Evolutionary conservation across 2,113 vertebrate genomes (phyloP).

Genomic region (Embiotoca jacksoni): DNA sequence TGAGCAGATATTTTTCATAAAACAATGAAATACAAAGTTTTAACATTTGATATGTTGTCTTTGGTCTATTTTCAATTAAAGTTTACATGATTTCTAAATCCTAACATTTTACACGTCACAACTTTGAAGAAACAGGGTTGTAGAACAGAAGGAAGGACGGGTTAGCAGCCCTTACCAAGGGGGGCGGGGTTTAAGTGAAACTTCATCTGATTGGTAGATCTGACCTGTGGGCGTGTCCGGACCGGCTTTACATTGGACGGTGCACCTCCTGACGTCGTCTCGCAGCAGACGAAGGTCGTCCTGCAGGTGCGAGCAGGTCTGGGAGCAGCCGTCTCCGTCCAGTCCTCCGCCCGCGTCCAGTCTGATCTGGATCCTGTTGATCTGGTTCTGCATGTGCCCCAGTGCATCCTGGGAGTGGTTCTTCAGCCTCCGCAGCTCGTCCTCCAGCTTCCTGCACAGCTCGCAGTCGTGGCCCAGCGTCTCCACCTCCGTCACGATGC

Average conservation of each 20-base stretch:
- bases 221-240: conserved; percentile 67
- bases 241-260: conserved; percentile 46
- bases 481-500: conserved; percentile 78
- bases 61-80: no score
- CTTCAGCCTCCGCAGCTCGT: conserved; percentile 80
- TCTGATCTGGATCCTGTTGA: conserved; percentile 62
- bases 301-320: conserved; percentile 81
- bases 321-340: conserved; percentile 72
- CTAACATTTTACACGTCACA: no score
- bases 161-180: no score
- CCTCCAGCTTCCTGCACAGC: conserved; percentile 71
- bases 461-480: conserved; percentile 79
- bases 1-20: no score
- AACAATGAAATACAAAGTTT: no score
- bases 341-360: conserved; percentile 59
- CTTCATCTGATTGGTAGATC: background rate
- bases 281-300: conserved; percentile 83
- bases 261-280: conserved; percentile 84
- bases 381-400: conserved; percentile 79
- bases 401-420: conserved; percentile 86
- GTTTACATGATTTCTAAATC: no score
- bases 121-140: no score
- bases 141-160: no score
- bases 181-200: background rate
- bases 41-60: no score